phyloP scores from a whole-genome alignment of 2,888 invertebrate species.

The Lasioglossum marginatum region DNA sequence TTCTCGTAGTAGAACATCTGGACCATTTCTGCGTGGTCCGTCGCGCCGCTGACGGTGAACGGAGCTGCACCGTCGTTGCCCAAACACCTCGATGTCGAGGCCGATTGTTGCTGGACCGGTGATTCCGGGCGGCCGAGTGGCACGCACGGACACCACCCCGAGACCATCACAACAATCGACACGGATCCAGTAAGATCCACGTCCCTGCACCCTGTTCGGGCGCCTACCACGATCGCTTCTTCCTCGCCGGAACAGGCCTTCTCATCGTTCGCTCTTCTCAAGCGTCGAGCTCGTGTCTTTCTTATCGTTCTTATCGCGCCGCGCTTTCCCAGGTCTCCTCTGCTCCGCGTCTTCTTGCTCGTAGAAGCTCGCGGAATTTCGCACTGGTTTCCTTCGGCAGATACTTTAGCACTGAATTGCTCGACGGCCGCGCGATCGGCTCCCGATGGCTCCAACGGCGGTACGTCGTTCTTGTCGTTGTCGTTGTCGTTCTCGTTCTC shows the following conservation, averaged over 20 bases:
- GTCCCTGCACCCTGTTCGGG: slow-evolving; percentile 41
- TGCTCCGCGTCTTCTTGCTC: neutral
- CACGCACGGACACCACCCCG: slow-evolving; percentile 85
- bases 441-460: neutral
- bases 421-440: neutral
- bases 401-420: slow-evolving; percentile 17
- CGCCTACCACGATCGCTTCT: slow-evolving; percentile 49
- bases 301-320: neutral
- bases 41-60: slow-evolving; percentile 82
- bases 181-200: slow-evolving; percentile 71
- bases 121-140: slow-evolving; percentile 85
- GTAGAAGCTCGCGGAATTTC: neutral
- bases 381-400: slow-evolving; percentile 24
- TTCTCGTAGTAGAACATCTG: slow-evolving; percentile 91
- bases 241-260: slow-evolving; percentile 22
- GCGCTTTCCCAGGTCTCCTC: neutral
- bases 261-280: slow-evolving; percentile 47
- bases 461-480: neutral
- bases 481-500: neutral
- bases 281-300: neutral
- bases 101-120: slow-evolving; percentile 80
- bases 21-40: slow-evolving; percentile 85
- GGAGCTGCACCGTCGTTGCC: slow-evolving; percentile 77
- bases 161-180: slow-evolving; percentile 82
- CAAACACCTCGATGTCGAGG: slow-evolving; percentile 64